A percentile compares a stretch with the other conserved stretches of the same genome.
These are phyloP conservation scores for Mythimna impura DNA, from an alignment of 2,888 invertebrate genomes.

Conservation along the genomic window DNA sequence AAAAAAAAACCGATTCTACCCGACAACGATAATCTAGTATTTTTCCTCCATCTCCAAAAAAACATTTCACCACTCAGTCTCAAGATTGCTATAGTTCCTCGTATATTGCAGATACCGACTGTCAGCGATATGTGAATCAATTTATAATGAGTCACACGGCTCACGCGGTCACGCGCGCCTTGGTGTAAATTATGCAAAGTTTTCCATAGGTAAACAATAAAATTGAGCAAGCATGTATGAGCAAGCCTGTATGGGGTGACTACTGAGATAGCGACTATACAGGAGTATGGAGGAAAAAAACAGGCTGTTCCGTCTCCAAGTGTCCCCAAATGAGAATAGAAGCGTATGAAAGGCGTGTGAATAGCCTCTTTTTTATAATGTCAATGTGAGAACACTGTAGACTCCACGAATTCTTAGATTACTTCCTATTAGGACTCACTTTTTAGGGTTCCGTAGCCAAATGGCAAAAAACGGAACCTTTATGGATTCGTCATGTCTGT, in stretches of 20 bases:
- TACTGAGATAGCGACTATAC: not conserved
- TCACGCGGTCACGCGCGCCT: conserved; percentile 10
- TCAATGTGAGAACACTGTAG: too few relatives aligned
- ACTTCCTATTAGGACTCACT: too few relatives aligned
- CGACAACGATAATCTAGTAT: not conserved
- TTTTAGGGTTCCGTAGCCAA: too few relatives aligned
- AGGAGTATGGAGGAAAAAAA: too few relatives aligned
- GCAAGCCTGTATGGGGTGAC: not conserved
- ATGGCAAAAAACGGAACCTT: too few relatives aligned
- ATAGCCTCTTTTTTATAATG: too few relatives aligned
- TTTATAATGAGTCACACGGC: conserved; percentile 30
- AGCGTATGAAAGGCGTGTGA: too few relatives aligned
- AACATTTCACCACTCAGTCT: conserved; percentile 33
- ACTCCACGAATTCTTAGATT: too few relatives aligned
- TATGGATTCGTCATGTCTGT: too few relatives aligned
- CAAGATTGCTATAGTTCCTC: conserved; percentile 39
- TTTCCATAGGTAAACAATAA: conserved; percentile 26
- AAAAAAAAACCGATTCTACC: not conserved
- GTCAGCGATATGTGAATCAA: conserved; percentile 29
- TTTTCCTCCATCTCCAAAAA: conserved; percentile 16
- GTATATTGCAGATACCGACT: conserved; percentile 1
- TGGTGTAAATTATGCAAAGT: conserved; percentile 35
- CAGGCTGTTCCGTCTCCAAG: too few relatives aligned
- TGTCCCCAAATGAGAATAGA: too few relatives aligned
- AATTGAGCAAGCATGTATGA: conserved; percentile 18